These are phyloP conservation scores for Trissolcus brochymenae DNA, from an alignment of 2,888 invertebrate species.

Conservation along the genomic window DNA sequence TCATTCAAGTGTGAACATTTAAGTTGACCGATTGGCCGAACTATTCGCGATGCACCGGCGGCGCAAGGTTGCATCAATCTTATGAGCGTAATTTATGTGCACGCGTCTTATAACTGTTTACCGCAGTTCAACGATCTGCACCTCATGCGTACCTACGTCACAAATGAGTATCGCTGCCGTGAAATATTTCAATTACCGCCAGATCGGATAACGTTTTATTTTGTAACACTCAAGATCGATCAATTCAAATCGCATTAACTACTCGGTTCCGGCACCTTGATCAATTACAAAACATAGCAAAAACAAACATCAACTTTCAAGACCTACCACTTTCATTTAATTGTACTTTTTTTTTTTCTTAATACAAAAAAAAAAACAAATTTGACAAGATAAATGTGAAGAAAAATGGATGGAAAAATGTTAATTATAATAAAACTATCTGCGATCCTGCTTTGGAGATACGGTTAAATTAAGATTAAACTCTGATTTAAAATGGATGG, in stretches of 20 bases:
- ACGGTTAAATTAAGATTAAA: no score
- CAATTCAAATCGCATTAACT: background rate
- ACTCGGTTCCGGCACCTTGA: background rate
- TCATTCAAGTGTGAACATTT: constrained; percentile 51
- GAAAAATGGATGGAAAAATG: no score
- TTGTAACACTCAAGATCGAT: constrained; percentile 2
- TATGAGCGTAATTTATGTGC: constrained; percentile 52
- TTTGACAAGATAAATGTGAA: no score
- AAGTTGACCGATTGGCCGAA: constrained; percentile 54
- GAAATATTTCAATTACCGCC: constrained; percentile 44
- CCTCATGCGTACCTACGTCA: constrained; percentile 42
- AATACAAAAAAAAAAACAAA: no score
- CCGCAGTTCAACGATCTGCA: constrained; percentile 56
- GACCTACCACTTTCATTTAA: no score
- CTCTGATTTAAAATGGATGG: background rate
- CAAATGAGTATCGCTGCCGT: constrained; percentile 32
- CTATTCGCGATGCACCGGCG: constrained; percentile 31
- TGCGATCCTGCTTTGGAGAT: no score
- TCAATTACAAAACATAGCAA: no score
- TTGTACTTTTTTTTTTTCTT: no score
- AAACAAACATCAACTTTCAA: no score
- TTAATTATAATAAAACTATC: no score
- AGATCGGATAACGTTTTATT: constrained; percentile 24
- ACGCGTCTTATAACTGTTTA: constrained; percentile 55
- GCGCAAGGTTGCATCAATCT: constrained; percentile 21